These are phyloP conservation scores for Tetrax tetrax DNA, from an alignment of 2,113 vertebrate species.

Conservation along the genomic window DNA sequence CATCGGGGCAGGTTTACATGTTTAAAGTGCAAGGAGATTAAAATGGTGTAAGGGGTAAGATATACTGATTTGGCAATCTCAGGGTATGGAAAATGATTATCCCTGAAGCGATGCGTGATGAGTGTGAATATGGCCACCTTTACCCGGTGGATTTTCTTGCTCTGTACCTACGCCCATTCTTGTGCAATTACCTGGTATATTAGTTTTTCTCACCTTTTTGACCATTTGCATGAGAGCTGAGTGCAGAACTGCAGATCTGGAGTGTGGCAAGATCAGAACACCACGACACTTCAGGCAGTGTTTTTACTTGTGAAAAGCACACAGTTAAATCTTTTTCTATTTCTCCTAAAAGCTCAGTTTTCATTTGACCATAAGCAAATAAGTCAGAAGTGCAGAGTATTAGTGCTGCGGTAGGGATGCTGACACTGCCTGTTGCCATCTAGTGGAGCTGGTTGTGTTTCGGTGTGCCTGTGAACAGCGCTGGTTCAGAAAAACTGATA, in stretches of 20 bases:
- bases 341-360: neutral
- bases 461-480: rapidly evolving
- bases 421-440: neutral
- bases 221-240: neutral
- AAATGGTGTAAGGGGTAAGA: neutral
- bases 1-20: neutral
- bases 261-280: neutral
- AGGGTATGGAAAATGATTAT: neutral
- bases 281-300: rapidly evolving
- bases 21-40: neutral
- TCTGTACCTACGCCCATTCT: neutral
- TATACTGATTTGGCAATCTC: neutral
- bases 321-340: neutral
- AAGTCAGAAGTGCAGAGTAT: neutral
- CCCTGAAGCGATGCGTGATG: neutral
- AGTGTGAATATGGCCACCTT: neutral
- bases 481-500: neutral
- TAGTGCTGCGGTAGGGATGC: neutral
- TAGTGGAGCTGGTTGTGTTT: neutral
- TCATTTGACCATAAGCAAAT: neutral
- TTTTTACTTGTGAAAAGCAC: neutral
- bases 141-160: neutral
- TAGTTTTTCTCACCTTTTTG: neutral
- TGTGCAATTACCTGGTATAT: neutral
- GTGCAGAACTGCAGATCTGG: neutral